These are phyloP conservation scores for Seira sanloemensis DNA, from an alignment of 2,888 invertebrate genomes.

Conservation along the genomic window DNA sequence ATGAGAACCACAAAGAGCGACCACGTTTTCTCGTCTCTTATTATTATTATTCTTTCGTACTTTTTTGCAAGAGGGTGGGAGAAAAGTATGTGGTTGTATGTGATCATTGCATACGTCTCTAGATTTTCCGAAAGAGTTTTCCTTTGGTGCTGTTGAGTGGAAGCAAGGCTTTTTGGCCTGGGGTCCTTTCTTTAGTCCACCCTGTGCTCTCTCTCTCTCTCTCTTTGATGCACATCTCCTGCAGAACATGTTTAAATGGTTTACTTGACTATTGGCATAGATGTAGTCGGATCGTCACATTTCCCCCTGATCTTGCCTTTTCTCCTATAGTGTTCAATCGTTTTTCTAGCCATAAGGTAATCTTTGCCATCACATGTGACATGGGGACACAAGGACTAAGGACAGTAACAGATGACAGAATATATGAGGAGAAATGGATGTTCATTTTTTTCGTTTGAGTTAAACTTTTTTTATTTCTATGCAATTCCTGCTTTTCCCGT, in stretches of 20 bases:
- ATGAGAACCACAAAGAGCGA: slow-evolving; percentile 23
- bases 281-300: neutral
- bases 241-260: neutral
- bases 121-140: neutral
- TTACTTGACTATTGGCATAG: slow-evolving; percentile 4
- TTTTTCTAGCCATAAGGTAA: neutral
- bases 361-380: too few species aligned
- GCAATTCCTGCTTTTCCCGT: neutral
- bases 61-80: neutral
- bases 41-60: neutral
- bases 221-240: slow-evolving; percentile 27
- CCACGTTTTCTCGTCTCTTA: slow-evolving; percentile 8
- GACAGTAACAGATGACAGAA: neutral
- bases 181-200: slow-evolving; percentile 23
- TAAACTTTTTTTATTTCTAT: neutral
- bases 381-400: too few species aligned
- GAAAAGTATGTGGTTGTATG: neutral
- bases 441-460: neutral
- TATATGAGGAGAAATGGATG: neutral
- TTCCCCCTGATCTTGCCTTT: neutral
- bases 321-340: neutral
- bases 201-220: slow-evolving; percentile 35
- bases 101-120: neutral
- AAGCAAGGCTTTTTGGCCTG: slow-evolving; percentile 45
- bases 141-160: slow-evolving; percentile 14